Conservation (phyloP, 1,140 invertebrate genomes). For the Drosophila oshimai region DNA sequence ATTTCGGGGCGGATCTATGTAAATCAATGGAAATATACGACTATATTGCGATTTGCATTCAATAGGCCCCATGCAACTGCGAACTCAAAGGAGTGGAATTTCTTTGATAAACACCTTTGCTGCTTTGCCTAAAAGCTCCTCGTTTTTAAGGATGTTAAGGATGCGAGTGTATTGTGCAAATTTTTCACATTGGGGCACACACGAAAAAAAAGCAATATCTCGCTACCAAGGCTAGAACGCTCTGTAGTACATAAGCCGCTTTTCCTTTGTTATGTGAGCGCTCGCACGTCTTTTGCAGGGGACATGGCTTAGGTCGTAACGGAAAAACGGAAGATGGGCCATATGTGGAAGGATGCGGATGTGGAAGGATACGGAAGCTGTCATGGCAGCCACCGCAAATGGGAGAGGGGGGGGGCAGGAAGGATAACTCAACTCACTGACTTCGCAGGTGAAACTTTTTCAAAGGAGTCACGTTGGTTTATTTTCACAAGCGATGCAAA, state of each 20-base stretch:
- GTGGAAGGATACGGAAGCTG: conserved; percentile 37
- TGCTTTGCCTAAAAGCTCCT: background rate
- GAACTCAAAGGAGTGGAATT: conserved; percentile 43
- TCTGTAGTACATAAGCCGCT: conserved; percentile 66
- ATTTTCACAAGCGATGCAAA: conserved; percentile 56
- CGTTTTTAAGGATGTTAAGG: conserved; percentile 3
- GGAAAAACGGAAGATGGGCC: background rate
- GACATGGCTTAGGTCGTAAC: background rate
- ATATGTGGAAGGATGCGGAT: conserved; percentile 13
- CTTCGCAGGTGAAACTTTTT: conserved; percentile 51
- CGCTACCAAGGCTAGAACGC: conserved; percentile 30
- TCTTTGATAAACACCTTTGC: conserved; percentile 64
- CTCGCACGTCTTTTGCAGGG: conserved; percentile 47
- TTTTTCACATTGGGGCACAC: conserved; percentile 27
- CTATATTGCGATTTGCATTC: background rate
- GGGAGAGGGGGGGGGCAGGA: background rate
- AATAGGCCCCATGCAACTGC: conserved; percentile 1
- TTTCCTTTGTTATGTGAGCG: conserved; percentile 65
- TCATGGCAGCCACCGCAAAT: conserved; percentile 50
- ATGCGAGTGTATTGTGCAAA: conserved; percentile 25
- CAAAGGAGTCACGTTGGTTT: conserved; percentile 55
- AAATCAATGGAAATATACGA: conserved; percentile 31
- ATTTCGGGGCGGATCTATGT: conserved; percentile 3
- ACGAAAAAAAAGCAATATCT: conserved; percentile 51
- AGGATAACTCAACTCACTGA: conserved; percentile 22